These are phyloP conservation scores for Drosophila ficusphila DNA, from an alignment of 1,140 invertebrate species.

Conservation along the genomic window DNA sequence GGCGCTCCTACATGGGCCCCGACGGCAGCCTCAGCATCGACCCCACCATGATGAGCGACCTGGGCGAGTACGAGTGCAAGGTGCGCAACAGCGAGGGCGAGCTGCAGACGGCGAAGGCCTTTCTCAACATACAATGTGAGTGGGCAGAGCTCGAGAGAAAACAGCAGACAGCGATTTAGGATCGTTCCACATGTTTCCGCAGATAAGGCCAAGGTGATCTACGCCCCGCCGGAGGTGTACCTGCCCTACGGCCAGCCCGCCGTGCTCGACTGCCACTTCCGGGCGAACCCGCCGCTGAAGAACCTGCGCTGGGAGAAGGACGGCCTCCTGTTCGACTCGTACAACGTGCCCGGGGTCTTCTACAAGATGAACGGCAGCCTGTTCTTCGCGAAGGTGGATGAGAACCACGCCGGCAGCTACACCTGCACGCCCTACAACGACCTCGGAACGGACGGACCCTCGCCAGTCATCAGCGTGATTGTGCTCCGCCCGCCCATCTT, in stretches of 20 bases:
- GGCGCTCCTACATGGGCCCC: constrained; percentile 86
- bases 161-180: too few species aligned
- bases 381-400: constrained; percentile 92
- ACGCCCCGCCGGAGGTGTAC: constrained; percentile 93
- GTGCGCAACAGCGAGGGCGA: constrained; percentile 92
- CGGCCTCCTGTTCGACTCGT: constrained; percentile 95
- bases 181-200: constrained; percentile 85
- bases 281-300: constrained; percentile 96
- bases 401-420: constrained; percentile 92
- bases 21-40: constrained; percentile 92
- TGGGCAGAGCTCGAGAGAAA: too few species aligned
- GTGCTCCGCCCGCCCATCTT: constrained; percentile 94
- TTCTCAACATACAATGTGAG: constrained; percentile 97
- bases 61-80: constrained; percentile 95
- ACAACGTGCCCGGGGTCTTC: constrained; percentile 93
- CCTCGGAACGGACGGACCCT: constrained; percentile 93
- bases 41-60: constrained; percentile 91
- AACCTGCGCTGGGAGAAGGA: constrained; percentile 97
- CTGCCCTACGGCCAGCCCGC: constrained; percentile 95
- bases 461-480: constrained; percentile 93
- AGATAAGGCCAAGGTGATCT: constrained; percentile 97
- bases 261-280: constrained; percentile 95
- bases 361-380: constrained; percentile 94
- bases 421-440: constrained; percentile 96
- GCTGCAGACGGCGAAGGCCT: constrained; percentile 93